Evolutionary conservation across 2,797 vertebrate genomes (phyloP).

Genomic region (Gymnothorax reevesii): DNA sequence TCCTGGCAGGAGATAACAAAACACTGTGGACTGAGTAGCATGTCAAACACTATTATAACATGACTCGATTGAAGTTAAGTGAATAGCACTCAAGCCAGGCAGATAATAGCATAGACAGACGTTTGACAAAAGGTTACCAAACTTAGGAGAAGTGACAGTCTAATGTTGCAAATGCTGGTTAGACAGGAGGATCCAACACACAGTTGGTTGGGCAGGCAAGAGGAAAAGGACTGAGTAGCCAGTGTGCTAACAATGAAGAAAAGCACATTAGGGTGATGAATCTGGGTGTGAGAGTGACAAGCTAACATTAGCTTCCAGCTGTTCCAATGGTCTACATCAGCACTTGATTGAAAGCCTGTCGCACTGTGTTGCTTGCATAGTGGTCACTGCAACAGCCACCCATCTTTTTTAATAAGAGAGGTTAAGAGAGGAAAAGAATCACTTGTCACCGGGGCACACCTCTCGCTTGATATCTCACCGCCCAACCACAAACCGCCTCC

Average conservation of each 20-base stretch:
- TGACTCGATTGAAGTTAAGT: not conserved
- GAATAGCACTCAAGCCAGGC: too few species aligned
- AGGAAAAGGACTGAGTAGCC: not conserved
- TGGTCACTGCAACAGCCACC: not conserved
- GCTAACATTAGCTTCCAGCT: not conserved
- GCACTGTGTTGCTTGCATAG: not conserved
- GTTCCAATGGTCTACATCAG: not conserved
- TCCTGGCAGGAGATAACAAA: not conserved
- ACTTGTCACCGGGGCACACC: not conserved
- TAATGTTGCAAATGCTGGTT: too few species aligned
- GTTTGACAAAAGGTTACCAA: too few species aligned
- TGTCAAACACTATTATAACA: not conserved
- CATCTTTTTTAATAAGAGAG: not conserved
- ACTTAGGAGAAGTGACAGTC: too few species aligned
- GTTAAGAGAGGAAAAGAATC: not conserved
- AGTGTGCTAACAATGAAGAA: not conserved
- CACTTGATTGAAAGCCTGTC: not conserved
- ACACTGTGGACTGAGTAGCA: not conserved
- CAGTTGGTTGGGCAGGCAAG: not conserved
- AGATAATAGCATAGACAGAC: too few species aligned
- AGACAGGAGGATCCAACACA: not conserved
- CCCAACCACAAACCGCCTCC: not conserved
- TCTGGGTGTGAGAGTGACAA: not conserved
- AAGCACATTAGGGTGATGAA: conserved; percentile 1
- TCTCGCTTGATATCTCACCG: not conserved